Base-by-base conservation (phyloP, 2,797 vertebrate genomes). In the Cynodonichthys magdalenae region DNA sequence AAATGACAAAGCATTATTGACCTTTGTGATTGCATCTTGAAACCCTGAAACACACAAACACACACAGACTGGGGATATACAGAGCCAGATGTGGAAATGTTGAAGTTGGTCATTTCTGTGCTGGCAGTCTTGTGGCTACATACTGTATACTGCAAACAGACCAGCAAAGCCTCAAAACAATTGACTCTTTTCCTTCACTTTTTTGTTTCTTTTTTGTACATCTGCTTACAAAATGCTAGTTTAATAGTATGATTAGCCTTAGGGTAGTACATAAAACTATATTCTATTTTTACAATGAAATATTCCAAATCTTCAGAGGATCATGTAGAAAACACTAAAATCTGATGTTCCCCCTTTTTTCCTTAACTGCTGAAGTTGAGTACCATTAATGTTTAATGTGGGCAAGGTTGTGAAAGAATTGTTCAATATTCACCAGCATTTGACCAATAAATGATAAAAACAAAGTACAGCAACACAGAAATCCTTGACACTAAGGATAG, bases 21-120 rank as follows among this genome's bases (percentile, higher is more conserved):
- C 41, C 18, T 74, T 71, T 64, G 51, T 56, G 17, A 52, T 59
- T 41, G 45, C 11, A 6, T 29, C 46, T 31, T 49, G 54, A 68
- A 54, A 52, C 5, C 36, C 11, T 39, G 36, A 69, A 61, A 15
- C 60, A 53, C 66, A 67, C 61, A 59, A n/a, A 59, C 58, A 61
- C 3, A 24, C 24, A 2, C 24, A 59, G 50, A 34, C 31, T 34
- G 9, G 9, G 17, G 39, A n/a, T 74, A 70, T 72, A 41, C 44
- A 46, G 41, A 70, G 56, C 80, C 82, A 86, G 82, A 84, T 84
- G 87, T 82, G 81, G 79, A 81, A 79, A 74, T 69, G 62, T 63
- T 82, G 75, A 73, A 80, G 56, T 76, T 62, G 71, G 52, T 59
- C 52, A 12, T 52, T 46, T 63, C 56, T 19, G 18, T 52, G 58